Base-by-base conservation (phyloP, 2,888 invertebrate genomes). In the Spialia ferax region DNA sequence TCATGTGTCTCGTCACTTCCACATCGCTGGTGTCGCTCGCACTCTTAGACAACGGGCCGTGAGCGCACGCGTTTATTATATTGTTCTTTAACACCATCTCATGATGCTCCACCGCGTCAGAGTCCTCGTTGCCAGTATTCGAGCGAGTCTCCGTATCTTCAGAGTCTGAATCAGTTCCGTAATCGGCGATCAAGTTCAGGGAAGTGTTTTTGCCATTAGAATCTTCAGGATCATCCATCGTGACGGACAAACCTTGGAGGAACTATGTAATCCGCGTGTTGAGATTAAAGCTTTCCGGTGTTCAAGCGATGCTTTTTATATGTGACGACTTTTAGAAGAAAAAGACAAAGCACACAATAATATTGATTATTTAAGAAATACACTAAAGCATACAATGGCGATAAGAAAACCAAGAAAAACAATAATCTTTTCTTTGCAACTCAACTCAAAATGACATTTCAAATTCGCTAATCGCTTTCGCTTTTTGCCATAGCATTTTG, bases 41-140 rank as follows among this genome's bases (percentile, higher is more conserved):
- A 61, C 84, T 82, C 66, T 85, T 77, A 63, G 87, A 84, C 74
- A 91, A 70, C 4, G 94, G 93, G 4, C 93, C 93, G 75, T 94
- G 94, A 70, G 92, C 91, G 74, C 93, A 93, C 42, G 94, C 93
- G 72, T 94, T 94, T 73, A 94, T 93, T 63, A 93, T 91, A 72
- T 93, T 94, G 81, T 94, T 93, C 73, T 93, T 93, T 69, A 93
- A 79, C 69, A 94, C 93, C 93, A 94, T 93, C 71, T 92, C 92
- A 83, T 90, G 93, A 26, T 91, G 79, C 74, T 91, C 91, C 32
- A 84, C 79, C 2, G 86, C 81, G 69, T 93, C 93, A 2, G 89
- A 90, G 73, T 91, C 89, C 65, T 87, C 88, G 70, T 89, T 86
- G 48, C 79, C 84, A 15, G 80, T 80, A 69, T 86, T 84, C 5